A percentile compares a stretch with the other conserved stretches of the same genome.
Conservation (phyloP, 2,113 vertebrate genomes). For the Zonotrichia leucophrys region DNA sequence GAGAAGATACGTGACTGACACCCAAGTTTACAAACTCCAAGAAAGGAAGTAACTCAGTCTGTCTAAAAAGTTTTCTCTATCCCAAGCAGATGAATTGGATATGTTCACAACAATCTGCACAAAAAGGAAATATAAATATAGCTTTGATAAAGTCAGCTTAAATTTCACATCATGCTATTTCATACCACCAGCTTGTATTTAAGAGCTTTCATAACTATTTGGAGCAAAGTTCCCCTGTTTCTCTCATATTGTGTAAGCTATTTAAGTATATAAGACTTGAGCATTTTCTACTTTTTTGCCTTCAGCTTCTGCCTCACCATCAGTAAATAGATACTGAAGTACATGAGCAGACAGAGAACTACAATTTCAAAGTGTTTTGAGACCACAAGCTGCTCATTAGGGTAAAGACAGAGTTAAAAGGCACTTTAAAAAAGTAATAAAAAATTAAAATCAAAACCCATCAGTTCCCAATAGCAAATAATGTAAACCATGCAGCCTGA, state of each 20-base stretch:
- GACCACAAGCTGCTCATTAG: constrained; percentile 40
- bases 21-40: background rate
- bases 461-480: constrained; percentile 39
- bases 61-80: background rate
- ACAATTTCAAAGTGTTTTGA: constrained; percentile 38
- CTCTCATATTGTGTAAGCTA: constrained; percentile 40
- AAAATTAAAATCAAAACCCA: constrained; percentile 60
- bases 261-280: constrained; percentile 29
- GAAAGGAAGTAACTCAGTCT: background rate
- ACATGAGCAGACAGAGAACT: constrained; percentile 3
- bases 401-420: constrained; percentile 59
- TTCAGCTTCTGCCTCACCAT: constrained; percentile 44
- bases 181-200: background rate
- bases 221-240: background rate
- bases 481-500: constrained; percentile 12
- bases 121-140: background rate
- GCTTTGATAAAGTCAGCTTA: constrained; percentile 2
- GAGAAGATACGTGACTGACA: background rate
- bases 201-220: constrained; percentile 32
- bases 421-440: constrained; percentile 44
- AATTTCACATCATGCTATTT: constrained; percentile 13
- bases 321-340: constrained; percentile 61
- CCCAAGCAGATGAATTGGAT: background rate
- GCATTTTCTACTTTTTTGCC: constrained; percentile 24
- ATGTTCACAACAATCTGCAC: background rate